Evolutionary conservation across 1,140 invertebrate species (phyloP).

Genomic region (Drosophila azteca): DNA sequence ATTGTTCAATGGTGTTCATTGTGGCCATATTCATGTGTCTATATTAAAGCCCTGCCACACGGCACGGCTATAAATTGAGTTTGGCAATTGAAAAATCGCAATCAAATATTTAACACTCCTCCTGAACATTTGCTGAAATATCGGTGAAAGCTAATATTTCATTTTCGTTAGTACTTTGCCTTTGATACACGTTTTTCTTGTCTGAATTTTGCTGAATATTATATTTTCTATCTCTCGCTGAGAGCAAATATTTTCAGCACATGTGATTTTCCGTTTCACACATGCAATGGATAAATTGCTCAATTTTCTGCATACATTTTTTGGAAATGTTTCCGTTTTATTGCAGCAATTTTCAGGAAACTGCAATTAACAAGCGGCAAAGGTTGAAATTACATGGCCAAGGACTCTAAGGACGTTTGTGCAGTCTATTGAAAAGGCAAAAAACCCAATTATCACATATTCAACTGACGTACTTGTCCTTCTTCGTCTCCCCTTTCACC

Average conservation of each 20-base stretch:
- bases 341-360: slow-evolving; percentile 18
- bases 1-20: slow-evolving; percentile 11
- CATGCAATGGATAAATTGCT: not conserved
- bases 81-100: slow-evolving; percentile 5
- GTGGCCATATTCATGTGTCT: slow-evolving; percentile 23
- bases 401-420: slow-evolving; percentile 19
- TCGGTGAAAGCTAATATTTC: not conserved
- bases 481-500: slow-evolving; percentile 21
- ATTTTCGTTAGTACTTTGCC: not conserved
- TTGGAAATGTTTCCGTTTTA: slow-evolving; percentile 14
- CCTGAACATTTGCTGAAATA: not conserved
- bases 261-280: slow-evolving; percentile 11
- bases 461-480: slow-evolving; percentile 50
- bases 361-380: slow-evolving; percentile 53
- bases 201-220: slow-evolving; percentile 2
- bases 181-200: too few relatives aligned
- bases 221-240: slow-evolving; percentile 23
- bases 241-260: slow-evolving; percentile 2
- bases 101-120: slow-evolving; percentile 13
- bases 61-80: slow-evolving; percentile 21
- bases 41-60: slow-evolving; percentile 31
- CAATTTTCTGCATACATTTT: slow-evolving; percentile 32
- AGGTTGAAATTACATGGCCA: slow-evolving; percentile 18
- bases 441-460: slow-evolving; percentile 77
- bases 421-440: slow-evolving; percentile 48